Base-by-base conservation (phyloP, 2,797 vertebrate species). In the Melanotaenia pygmaea region DNA sequence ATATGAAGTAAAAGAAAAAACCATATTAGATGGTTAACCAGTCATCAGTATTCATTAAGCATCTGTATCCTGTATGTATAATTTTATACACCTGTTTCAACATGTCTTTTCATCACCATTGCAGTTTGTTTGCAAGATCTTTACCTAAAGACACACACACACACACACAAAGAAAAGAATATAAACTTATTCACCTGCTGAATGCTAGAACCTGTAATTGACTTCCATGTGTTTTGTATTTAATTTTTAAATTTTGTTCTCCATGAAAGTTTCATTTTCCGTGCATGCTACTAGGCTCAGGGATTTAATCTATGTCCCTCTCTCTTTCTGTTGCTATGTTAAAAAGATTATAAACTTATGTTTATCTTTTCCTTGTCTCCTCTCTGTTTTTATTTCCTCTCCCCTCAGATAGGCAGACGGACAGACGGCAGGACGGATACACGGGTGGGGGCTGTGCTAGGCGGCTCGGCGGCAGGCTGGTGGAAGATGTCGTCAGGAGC, bases 401-500 rank as follows among this genome's bases (percentile, higher is more conserved):
- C 51, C 59, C 59, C 62, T 61, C 84, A 95, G 95, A 93, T 90
- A 91, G 94, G 93, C 92, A 94, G 89, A 94, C 91, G 89, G 91
- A 94, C 93, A 91, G 94, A 94, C 94, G 93, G 92, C 94, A 95
- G 95, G 94, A 95, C 95, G 95, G 95, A 95, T 93, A 92, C 93
- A 87, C 94, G 93, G 90, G 94, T 82, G 90, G 94, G 84, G 91
- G 93, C 94, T 94, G 94, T 91, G 92, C 93, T 95, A 76, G 93
- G 93, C 77, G 94, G 95, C 93, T 95, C 95, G 92, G 93, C 95
- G 94, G 94, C 95, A 94, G 93, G 94, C 94, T 95, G 95, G 95
- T 95, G 95, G 94, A 96, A 96, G 93, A 95, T 95, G 95, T 95
- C 95, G 94, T 95, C 93, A 84, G 95, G 95, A 86, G 95, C 94